Conservation (phyloP, 2,888 invertebrate genomes). For the Myopa tessellatipennis region DNA sequence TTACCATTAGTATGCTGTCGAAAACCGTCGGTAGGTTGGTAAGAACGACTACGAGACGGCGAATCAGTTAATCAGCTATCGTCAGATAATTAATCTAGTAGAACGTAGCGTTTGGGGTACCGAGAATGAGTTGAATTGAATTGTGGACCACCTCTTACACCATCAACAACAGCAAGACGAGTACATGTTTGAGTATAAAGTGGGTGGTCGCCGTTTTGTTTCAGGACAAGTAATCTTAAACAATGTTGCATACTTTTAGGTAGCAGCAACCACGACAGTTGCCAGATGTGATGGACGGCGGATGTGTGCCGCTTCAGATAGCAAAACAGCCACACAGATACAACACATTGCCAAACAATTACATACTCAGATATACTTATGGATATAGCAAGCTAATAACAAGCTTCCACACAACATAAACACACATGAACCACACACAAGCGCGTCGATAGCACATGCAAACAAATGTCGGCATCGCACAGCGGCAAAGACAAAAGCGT, state of each 20-base stretch:
- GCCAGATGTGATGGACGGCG: neutral
- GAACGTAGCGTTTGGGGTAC: neutral
- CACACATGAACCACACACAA: neutral
- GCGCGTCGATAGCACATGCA: neutral
- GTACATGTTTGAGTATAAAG: neutral
- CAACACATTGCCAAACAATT: neutral
- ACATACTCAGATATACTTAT: neutral
- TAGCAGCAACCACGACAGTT: neutral
- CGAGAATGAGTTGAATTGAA: neutral
- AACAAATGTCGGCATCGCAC: slow-evolving; percentile 13
- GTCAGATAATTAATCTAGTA: neutral
- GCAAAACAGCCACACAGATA: slow-evolving; percentile 5
- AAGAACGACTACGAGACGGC: too few relatives aligned
- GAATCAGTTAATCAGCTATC: too few relatives aligned
- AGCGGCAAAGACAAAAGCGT: neutral
- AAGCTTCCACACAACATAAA: neutral
- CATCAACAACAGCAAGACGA: neutral
- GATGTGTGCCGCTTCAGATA: neutral
- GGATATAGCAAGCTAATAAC: neutral
- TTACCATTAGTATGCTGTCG: neutral
- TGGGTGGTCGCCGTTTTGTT: neutral
- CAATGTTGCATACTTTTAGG: slow-evolving; percentile 21
- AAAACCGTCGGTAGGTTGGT: neutral
- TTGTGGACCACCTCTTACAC: neutral
- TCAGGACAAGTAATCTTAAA: neutral